phyloP scores from a whole-genome alignment of 2,888 invertebrate species.

The Harpagoxenus sublaevis region DNA sequence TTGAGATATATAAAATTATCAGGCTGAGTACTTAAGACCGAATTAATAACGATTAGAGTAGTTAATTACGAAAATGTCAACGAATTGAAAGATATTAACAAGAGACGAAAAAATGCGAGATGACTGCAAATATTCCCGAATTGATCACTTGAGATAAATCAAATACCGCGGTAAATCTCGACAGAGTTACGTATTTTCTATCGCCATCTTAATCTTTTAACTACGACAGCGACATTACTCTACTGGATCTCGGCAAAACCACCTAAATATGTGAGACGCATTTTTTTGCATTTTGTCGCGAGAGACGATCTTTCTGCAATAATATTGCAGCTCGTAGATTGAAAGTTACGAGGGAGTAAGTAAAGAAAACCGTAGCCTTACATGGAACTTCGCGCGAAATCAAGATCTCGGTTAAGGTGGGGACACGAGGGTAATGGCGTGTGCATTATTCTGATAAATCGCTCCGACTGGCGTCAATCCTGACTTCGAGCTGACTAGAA shows the following conservation, averaged over 20 bases:
- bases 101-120: neutral
- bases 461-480: conserved; percentile 83
- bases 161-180: neutral
- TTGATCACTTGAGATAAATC: neutral
- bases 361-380: conserved; percentile 77
- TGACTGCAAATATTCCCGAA: neutral
- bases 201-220: conserved; percentile 29
- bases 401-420: conserved; percentile 83
- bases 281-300: conserved; percentile 36
- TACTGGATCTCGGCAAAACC: conserved; percentile 15
- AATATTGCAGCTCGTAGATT: conserved; percentile 66
- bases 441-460: conserved; percentile 86
- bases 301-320: conserved; percentile 52
- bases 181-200: neutral
- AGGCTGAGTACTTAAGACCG: neutral
- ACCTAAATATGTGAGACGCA: conserved; percentile 5
- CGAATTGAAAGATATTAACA: neutral
- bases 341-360: conserved; percentile 70
- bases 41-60: neutral
- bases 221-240: conserved; percentile 6
- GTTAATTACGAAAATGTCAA: conserved; percentile 13
- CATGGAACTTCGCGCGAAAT: conserved; percentile 80
- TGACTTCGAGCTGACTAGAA: conserved; percentile 80
- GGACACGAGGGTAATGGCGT: conserved; percentile 85
- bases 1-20: neutral